Base-by-base conservation (phyloP, 2,113 vertebrate species). In the Zosterops pallidus region DNA sequence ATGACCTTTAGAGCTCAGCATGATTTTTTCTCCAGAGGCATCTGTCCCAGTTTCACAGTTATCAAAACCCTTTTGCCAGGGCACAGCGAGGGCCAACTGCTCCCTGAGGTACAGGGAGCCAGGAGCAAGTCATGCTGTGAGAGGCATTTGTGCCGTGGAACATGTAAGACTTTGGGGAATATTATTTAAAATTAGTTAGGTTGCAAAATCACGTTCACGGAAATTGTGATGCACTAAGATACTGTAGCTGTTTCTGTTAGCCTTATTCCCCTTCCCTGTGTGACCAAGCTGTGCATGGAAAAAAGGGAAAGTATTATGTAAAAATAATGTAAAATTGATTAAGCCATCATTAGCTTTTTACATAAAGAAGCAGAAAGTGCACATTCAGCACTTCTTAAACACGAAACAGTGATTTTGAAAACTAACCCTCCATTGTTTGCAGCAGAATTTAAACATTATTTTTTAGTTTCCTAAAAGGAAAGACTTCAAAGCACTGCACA, bases 61-160 rank as follows among this genome's bases (percentile, higher is more conserved):
- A 74, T 59, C 85, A 69, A 25, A 29, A 59, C 21, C 28, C 35
- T 92, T 59, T 86, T 80, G 50, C 49, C 79, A 39, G 70, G 31
- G 57, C 20, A 1, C 63, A 94, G 49, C 0, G 0, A 65, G 62
- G 49, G 44, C 21, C 0, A 0, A 7, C 19, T 83, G 44, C 44
- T 85, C 57, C 88, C 79, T 52, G 57, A 68, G 56, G 42, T 31
- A 42, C 41, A 5, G 5, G 29, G 17, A 69, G 44, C 29, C 46
- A 8, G 9, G 23, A 80, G 53, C 28, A 80, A 95, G 37, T 46
- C 53, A 7, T n/a, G 41, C 20, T 47, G 15, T 5, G 15, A 74
- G 60, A 64, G 5, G 6, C 26, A 68, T 69, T 96, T 92, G 12
- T 67, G 44, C 64, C 88, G 24, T 57, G 47, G n/a, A 86, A 80